Base-by-base conservation (phyloP, 2,888 invertebrate genomes). In the Nemotelus nigrinus region DNA sequence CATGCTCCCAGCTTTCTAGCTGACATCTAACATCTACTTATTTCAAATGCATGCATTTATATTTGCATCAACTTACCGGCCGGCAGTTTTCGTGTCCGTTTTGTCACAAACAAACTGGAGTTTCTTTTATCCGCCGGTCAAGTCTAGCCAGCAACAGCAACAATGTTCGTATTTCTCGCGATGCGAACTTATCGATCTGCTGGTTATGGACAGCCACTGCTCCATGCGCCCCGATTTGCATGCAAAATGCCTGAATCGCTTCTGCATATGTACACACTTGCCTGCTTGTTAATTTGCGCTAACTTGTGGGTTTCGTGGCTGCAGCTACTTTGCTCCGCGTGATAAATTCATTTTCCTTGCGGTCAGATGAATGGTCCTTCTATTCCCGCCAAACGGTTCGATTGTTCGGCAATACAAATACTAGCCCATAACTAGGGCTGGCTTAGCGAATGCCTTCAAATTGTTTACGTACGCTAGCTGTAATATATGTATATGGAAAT, bases 221-320 rank as follows among this genome's bases (percentile, higher is more conserved):
- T 71, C 77, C 78, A 80, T 78, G 77, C 70, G 77, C 74, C 48
- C 47, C 58, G 76, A 78, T 77, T 79, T 78, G 78, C 77, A 77
- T 78, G 76, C 67, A 60, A 76, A 76, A 67, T 70, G 57, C 58
- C 45, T 47, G 44, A 44, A 63, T 48, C 50, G 74, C 48, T 74
- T 57, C 74, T 74, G 74, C 74, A 74, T 74, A 74, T 47, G 74
- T 60, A 44, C 48, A 60, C 50, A 50, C 50, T 41, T 74, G 45
- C 71, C 55, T 53, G 8, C 25, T 41, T 53, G 55, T 47, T 70
- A 70, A 70, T 70, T 63, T 63, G 47, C 48, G 63, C 45, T 74
- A 74, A 60, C 39, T 63, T 41, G 74, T 50, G 63, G 63, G 47
- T 74, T 63, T 74, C 60, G 63, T 47, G 74, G 63, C 53, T 74